Conservation (phyloP, 2,797 vertebrate species). For the Nannoperca obscura region DNA sequence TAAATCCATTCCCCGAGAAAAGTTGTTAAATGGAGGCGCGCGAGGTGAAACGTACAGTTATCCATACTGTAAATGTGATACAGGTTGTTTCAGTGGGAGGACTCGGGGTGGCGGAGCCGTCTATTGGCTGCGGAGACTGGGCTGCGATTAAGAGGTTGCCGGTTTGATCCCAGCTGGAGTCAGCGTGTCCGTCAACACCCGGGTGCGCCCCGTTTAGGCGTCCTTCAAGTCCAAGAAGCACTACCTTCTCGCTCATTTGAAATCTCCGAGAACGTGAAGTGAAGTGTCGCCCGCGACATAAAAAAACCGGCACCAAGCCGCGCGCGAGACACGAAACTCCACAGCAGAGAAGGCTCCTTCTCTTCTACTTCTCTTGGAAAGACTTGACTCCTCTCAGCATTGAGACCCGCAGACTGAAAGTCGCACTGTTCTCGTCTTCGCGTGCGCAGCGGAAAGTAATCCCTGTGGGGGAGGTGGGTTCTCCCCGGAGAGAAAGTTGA, state of each 20-base stretch:
- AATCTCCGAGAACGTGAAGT: neutral
- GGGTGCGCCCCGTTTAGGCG: slow-evolving; percentile 10
- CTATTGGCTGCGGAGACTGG: slow-evolving; percentile 32
- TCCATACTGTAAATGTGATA: slow-evolving; percentile 53
- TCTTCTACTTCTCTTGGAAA: slow-evolving; percentile 13
- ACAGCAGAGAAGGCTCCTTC: neutral
- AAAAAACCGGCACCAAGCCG: slow-evolving; percentile 15
- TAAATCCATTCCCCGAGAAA: slow-evolving; percentile 46
- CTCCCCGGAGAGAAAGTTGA: slow-evolving; percentile 53
- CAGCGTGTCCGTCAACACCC: slow-evolving; percentile 20
- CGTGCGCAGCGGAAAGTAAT: slow-evolving; percentile 22
- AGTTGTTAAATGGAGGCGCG: slow-evolving; percentile 43
- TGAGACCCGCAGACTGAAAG: neutral
- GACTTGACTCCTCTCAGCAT: neutral
- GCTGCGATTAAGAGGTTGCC: slow-evolving; percentile 45
- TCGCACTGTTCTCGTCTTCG: neutral
- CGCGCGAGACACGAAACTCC: slow-evolving; percentile 20
- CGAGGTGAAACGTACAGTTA: slow-evolving; percentile 39
- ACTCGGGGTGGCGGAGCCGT: slow-evolving; percentile 12
- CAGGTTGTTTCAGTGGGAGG: slow-evolving; percentile 54
- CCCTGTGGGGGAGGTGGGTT: neutral
- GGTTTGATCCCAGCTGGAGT: slow-evolving; percentile 59
- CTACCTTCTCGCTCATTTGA: slow-evolving; percentile 9
- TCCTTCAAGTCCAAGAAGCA: slow-evolving; percentile 16
- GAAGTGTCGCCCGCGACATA: slow-evolving; percentile 5